Evolutionary conservation across 2,113 vertebrate genomes (phyloP).

Genomic region (Ophthalmolycus amberensis): DNA sequence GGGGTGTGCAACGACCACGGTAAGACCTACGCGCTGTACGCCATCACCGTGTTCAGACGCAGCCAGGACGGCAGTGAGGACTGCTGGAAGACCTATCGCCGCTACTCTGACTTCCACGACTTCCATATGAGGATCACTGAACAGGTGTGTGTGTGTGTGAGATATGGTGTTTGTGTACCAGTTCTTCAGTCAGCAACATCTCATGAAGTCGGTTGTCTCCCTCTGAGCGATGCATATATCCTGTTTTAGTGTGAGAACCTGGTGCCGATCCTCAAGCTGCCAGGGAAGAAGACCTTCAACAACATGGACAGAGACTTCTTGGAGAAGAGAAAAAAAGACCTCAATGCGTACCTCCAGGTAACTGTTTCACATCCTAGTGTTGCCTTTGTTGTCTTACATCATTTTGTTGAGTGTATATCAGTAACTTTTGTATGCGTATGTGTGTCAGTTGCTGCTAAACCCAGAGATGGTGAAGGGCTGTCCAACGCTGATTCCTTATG

Average conservation of each 20-base stretch:
- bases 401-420: background rate
- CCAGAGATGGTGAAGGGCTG: constrained; percentile 96
- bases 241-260: constrained; percentile 93
- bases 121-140: constrained; percentile 99
- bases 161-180: background rate
- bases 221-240: constrained; percentile 7
- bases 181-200: background rate
- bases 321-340: constrained; percentile 97
- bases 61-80: constrained; percentile 87
- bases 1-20: constrained; percentile 99
- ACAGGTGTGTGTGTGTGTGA: constrained; percentile 87
- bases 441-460: constrained; percentile 90
- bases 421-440: constrained; percentile 29
- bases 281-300: constrained; percentile 99
- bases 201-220: background rate
- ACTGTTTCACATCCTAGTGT: background rate
- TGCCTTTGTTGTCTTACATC: background rate
- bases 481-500: constrained; percentile 89
- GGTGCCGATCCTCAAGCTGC: constrained; percentile 91
- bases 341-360: constrained; percentile 96
- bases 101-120: constrained; percentile 98
- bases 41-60: constrained; percentile 94
- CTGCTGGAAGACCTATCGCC: constrained; percentile 96
- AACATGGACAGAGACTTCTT: constrained; percentile 99
- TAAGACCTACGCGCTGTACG: constrained; percentile 96